phyloP scores from a whole-genome alignment of 2,888 invertebrate genomes.

The Microchrysa polita region DNA sequence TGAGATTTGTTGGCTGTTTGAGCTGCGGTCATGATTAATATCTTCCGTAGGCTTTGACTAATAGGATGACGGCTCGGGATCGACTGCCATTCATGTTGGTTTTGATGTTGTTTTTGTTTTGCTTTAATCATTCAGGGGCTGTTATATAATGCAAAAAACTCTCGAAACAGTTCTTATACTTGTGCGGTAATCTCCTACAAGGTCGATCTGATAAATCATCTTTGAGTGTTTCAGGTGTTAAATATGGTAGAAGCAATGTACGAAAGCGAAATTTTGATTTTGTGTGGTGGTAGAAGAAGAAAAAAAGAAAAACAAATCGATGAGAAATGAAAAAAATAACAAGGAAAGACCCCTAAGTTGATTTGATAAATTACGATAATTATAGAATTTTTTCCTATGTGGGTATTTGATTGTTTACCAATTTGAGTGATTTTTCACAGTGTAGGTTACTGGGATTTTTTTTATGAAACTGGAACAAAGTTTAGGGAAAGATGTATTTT shows the following conservation, averaged over 20 bases:
- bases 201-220: slow-evolving; percentile 35
- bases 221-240: slow-evolving; percentile 20
- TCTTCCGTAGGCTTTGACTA: slow-evolving; percentile 37
- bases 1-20: slow-evolving; percentile 39
- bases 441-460: too few species aligned
- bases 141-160: slow-evolving; percentile 12
- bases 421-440: slow-evolving; percentile 12
- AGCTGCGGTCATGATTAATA: slow-evolving; percentile 37
- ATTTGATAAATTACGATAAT: slow-evolving; percentile 31
- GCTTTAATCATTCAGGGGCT: not conserved
- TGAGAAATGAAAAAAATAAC: not conserved
- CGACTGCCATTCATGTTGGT: not conserved
- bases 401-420: slow-evolving; percentile 17
- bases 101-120: not conserved
- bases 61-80: slow-evolving; percentile 39
- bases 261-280: slow-evolving; percentile 11
- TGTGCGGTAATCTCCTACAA: not conserved
- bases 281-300: not conserved
- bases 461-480: too few species aligned
- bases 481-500: too few species aligned
- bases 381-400: slow-evolving; percentile 11
- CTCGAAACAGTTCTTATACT: not conserved
- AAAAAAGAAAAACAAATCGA: not conserved
- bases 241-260: too few species aligned
- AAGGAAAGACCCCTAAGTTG: slow-evolving; percentile 11